Base-by-base conservation (phyloP, 2,797 vertebrate species). In the Coilia nasus region DNA sequence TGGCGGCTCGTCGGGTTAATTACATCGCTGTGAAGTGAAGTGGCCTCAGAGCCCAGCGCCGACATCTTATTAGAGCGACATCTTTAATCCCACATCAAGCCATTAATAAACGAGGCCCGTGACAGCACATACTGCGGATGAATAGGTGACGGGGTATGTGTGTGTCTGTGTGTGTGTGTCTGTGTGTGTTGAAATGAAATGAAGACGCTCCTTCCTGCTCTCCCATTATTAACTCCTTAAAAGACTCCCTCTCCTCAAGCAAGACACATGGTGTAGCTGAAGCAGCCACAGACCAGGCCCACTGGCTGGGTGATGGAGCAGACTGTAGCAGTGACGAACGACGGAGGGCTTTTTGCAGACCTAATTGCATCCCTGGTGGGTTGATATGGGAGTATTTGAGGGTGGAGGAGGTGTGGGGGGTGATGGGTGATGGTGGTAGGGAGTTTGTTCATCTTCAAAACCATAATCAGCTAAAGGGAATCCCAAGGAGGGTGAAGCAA, bases 1-100 rank as follows among this genome's bases (percentile, higher is more conserved):
- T 80, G 78, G 44, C 54, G 35, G 25, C 15, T 83, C 62, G 11
- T 28, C n/a, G 78, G 85, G 82, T 80, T 88, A 86, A 85, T 86
- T 82, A 83, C 56, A 83, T 78, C 56, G 59, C 83, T 84, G 78
- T 81, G 83, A 62, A 87, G 83, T 81, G 84, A 78, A 87, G 83
- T 19, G 41, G 41, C 75, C 86, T 71, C 59, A 41, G 82, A 83
- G 75, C 56, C 57, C 17, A 54, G 6, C 1, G 62, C 83, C 31
- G 31, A 4, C 71, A 21, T 78, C 71, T 78, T 78, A 78, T 78
- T 78, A 81, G 85, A 83, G 83, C 84, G 83, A 88, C 83, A 87
- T 85, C 83, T 80, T 84, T 88, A 87, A 87, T 78, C 35, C 78
- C 5, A 35, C 67, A 86, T 88, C 87, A 84, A 85, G 85, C 88